Percentiles rank a stretch among this genome's conserved stretches.
Evolutionary conservation across 2,797 vertebrate species (phyloP).

Genomic region (Characodon lateralis): DNA sequence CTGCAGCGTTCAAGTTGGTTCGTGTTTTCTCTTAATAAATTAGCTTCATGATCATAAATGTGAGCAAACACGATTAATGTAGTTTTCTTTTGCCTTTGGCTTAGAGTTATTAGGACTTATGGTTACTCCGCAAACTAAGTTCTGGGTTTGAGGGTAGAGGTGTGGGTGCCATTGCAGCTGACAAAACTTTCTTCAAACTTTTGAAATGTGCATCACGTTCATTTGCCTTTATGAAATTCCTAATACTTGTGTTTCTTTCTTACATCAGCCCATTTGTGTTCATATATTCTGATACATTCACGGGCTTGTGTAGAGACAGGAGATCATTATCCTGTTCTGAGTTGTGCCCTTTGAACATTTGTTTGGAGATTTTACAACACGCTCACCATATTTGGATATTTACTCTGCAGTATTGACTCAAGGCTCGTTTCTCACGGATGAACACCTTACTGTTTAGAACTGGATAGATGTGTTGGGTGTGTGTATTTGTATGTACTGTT

Average conservation of each 20-base stretch:
- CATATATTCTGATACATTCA: background rate
- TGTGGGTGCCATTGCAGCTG: background rate
- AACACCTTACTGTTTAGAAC: conserved; percentile 30
- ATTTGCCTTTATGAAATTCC: background rate
- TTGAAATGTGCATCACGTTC: background rate
- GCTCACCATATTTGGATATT: conserved; percentile 42
- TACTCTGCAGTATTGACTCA: conserved; percentile 61
- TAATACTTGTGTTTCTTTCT: background rate
- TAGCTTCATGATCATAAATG: conserved; percentile 17
- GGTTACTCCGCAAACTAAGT: background rate
- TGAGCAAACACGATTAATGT: conserved; percentile 24
- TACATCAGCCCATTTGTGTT: background rate
- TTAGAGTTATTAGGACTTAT: conserved; percentile 26
- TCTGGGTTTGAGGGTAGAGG: conserved; percentile 8
- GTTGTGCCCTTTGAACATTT: conserved; percentile 51
- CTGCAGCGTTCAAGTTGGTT: conserved; percentile 31
- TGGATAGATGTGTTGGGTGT: conserved; percentile 14
- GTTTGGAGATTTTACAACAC: conserved; percentile 40
- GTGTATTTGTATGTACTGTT: conserved; percentile 10
- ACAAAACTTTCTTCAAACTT: background rate
- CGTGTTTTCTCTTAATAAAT: conserved; percentile 52
- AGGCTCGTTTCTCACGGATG: conserved; percentile 41
- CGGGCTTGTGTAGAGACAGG: background rate
- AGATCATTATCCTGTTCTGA: conserved; percentile 6
- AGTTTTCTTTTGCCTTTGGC: conserved; percentile 22